Evolutionary conservation across 2,797 vertebrate genomes (phyloP).

Genomic region (Gymnodraco acuticeps): DNA sequence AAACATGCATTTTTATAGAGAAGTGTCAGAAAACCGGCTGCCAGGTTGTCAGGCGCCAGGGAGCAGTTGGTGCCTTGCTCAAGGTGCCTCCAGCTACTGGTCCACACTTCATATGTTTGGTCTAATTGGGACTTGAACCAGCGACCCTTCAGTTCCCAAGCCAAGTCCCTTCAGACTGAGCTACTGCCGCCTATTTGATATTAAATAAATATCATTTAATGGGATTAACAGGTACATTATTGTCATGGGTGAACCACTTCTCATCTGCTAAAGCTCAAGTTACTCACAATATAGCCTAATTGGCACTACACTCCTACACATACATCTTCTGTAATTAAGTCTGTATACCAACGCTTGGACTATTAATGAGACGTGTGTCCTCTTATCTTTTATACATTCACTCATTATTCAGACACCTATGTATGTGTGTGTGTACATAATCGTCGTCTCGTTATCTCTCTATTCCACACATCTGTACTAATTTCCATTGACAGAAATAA

Average conservation of each 20-base stretch:
- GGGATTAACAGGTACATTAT: not conserved
- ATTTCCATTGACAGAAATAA: constrained; percentile 69
- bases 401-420: constrained; percentile 47
- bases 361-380: constrained; percentile 35
- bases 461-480: constrained; percentile 59
- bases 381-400: constrained; percentile 45
- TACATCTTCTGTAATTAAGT: constrained; percentile 25
- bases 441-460: constrained; percentile 57
- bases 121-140: too few species aligned
- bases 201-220: constrained; percentile 2
- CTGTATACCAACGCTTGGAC: constrained; percentile 8
- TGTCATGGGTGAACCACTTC: constrained; percentile 13
- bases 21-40: too few species aligned
- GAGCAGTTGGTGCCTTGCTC: too few species aligned
- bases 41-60: too few species aligned
- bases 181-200: too few species aligned
- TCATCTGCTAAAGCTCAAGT: constrained; percentile 3
- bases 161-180: too few species aligned
- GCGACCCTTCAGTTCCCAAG: too few species aligned
- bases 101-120: too few species aligned
- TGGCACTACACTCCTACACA: not conserved
- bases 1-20: too few species aligned
- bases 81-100: too few species aligned
- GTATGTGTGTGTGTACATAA: constrained; percentile 14
- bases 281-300: constrained; percentile 4